These are phyloP conservation scores for Toxonevra muliebris DNA, from an alignment of 2,888 invertebrate genomes.

Conservation along the genomic window DNA sequence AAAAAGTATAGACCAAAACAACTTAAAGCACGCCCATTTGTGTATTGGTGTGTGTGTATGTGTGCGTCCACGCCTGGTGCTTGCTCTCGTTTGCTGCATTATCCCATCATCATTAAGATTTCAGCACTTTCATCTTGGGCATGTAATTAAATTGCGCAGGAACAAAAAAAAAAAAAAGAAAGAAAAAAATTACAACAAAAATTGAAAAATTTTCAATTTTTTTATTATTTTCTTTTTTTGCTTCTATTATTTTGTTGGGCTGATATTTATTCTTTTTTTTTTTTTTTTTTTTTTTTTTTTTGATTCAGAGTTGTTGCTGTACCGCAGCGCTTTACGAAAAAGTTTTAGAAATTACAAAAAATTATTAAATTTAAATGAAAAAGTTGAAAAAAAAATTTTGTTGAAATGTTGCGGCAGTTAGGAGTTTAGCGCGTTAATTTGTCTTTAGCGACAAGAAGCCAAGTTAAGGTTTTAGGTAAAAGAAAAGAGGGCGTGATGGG, in stretches of 20 bases:
- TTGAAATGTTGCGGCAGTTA: slow-evolving; percentile 7
- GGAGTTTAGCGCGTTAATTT: neutral
- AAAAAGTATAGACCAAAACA: too few species aligned
- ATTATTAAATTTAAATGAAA: neutral
- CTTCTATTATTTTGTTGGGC: too few species aligned
- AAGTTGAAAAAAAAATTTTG: neutral
- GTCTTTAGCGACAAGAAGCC: neutral
- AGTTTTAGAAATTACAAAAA: neutral
- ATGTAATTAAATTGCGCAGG: neutral
- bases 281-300: neutral
- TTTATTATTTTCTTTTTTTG: too few species aligned
- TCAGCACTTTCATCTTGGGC: neutral
- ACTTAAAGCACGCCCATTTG: too few species aligned
- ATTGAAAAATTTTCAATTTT: too few species aligned
- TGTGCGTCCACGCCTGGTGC: too few species aligned
- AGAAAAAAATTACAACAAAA: too few species aligned
- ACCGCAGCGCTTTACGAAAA: neutral
- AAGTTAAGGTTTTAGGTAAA: too few species aligned
- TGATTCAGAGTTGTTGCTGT: neutral
- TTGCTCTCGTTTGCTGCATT: neutral
- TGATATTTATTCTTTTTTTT: neutral
- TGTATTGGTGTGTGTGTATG: too few species aligned
- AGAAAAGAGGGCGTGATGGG: too few species aligned
- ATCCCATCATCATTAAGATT: neutral
- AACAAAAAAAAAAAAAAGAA: too few species aligned